phyloP scores from a whole-genome alignment of 1,140 invertebrate genomes.

The Eupeodes corollae region DNA sequence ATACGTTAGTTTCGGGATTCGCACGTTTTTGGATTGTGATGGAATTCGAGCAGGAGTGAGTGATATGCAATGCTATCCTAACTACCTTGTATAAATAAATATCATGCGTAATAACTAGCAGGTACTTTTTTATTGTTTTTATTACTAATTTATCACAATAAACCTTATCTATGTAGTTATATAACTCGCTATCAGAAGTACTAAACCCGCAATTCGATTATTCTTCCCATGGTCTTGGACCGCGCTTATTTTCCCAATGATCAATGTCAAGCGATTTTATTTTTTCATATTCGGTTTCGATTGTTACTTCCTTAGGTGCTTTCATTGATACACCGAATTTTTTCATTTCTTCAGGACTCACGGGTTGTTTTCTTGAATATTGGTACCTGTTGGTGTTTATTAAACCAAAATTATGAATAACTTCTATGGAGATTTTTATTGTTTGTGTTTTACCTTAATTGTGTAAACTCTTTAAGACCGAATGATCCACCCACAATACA shows the following conservation, averaged over 20 bases:
- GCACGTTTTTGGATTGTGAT: too few relatives aligned
- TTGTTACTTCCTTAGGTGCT: slow-evolving; percentile 49
- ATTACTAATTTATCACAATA: too few relatives aligned
- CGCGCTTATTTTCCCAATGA: slow-evolving; percentile 67
- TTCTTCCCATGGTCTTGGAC: slow-evolving; percentile 69
- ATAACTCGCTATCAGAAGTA: too few relatives aligned
- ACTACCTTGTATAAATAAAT: too few relatives aligned
- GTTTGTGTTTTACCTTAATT: slow-evolving; percentile 44
- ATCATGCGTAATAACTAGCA: too few relatives aligned
- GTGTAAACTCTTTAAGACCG: slow-evolving; percentile 55
- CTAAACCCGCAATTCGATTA: too few relatives aligned
- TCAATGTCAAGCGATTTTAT: slow-evolving; percentile 60
- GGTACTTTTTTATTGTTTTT: too few relatives aligned
- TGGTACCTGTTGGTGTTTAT: slow-evolving; percentile 46
- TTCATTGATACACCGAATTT: slow-evolving; percentile 54
- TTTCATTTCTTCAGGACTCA: slow-evolving; percentile 49
- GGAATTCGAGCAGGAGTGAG: too few relatives aligned
- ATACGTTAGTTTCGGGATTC: too few relatives aligned
- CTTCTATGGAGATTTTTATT: not conserved
- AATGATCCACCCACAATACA: slow-evolving; percentile 57
- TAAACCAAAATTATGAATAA: not conserved
- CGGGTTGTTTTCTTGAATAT: slow-evolving; percentile 47
- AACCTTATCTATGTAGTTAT: too few relatives aligned
- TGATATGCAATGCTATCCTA: too few relatives aligned
- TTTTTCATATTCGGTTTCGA: slow-evolving; percentile 63